These are phyloP conservation scores for Oxystoma pomonae DNA, from an alignment of 2,888 invertebrate species.

Conservation along the genomic window DNA sequence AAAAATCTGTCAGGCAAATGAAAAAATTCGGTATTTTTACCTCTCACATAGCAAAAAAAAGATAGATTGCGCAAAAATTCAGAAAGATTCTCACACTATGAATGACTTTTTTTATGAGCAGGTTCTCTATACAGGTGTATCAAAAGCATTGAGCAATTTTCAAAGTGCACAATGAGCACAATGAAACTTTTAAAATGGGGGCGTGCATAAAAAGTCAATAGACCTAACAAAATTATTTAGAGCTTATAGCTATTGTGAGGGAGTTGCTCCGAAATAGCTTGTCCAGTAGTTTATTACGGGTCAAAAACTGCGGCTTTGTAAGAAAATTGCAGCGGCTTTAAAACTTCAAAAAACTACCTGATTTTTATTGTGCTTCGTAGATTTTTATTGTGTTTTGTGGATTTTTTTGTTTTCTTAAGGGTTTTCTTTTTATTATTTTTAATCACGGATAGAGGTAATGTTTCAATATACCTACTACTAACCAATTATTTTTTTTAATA, in stretches of 20 bases:
- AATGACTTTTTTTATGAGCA: slow-evolving; percentile 29
- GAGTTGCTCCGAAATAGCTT: not conserved
- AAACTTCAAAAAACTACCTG: not conserved
- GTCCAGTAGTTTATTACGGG: not conserved
- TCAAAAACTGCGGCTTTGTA: not conserved
- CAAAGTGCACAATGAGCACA: slow-evolving; percentile 5
- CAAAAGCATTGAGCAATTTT: not conserved
- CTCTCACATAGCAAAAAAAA: slow-evolving; percentile 18
- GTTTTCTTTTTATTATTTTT: not conserved
- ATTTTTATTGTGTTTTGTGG: not conserved
- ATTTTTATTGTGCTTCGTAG: too few relatives aligned
- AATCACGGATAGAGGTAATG: too few relatives aligned
- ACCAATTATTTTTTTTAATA: too few relatives aligned
- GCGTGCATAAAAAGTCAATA: slow-evolving; percentile 28
- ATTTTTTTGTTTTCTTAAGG: not conserved
- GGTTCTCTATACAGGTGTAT: slow-evolving; percentile 18
- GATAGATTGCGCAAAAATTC: slow-evolving; percentile 28
- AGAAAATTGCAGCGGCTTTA: not conserved
- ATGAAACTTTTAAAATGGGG: slow-evolving; percentile 22
- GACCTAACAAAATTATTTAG: not conserved
- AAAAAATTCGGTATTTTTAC: not conserved
- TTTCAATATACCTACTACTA: too few relatives aligned
- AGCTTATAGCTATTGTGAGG: not conserved
- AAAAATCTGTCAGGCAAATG: not conserved
- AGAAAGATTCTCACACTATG: slow-evolving; percentile 27